Base-by-base conservation (phyloP, 2,797 vertebrate species). In the Gobionotothen gibberifrons region DNA sequence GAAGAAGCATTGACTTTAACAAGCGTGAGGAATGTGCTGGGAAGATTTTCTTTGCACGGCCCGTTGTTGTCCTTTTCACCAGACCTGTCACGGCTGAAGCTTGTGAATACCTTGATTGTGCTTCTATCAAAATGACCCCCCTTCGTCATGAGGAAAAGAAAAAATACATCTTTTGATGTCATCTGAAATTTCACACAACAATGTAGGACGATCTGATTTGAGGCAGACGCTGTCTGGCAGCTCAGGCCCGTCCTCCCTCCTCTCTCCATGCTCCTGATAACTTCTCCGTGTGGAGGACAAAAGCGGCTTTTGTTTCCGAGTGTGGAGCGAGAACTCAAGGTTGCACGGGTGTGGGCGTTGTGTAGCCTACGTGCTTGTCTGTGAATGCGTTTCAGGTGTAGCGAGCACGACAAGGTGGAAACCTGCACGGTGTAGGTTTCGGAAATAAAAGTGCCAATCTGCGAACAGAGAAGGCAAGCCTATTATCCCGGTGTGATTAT, bases 181-280 rank as follows among this genome's bases (percentile, higher is more conserved):
- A 92, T 91, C 92, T 94, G 83, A 92, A 93, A 94, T 94, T 95
- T 94, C 94, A 93, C 93, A 93, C 93, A 92, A 93, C 93, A 92
- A 86, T 86, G 85, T 79, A 69, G 85, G 87, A 91, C 77, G 84
- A 94, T 95, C 90, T 93, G 92, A 94, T 94, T 90, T 78, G 86
- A 82, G 84, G 87, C 87, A 87, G 90, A 89, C 85, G 67, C 76
- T 79, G 90, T 90, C 85, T 91, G 86, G 90, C 81, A 76, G 83
- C 1, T 48, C 75, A 70, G 85, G 75, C 75, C 76, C 26, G n/a
- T 66, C 72, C 72, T 54, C 67, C 56, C 72, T 74, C 68, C 47
- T 78, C 76, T 54, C 80, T 48, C 72, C 39, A 2, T 74, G 76
- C 87, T 88, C 82, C 69, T 85, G 92, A 93, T 94, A 94, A 93